Base-by-base conservation (phyloP, 2,888 invertebrate species). In the Cryptophagus acutangulus region DNA sequence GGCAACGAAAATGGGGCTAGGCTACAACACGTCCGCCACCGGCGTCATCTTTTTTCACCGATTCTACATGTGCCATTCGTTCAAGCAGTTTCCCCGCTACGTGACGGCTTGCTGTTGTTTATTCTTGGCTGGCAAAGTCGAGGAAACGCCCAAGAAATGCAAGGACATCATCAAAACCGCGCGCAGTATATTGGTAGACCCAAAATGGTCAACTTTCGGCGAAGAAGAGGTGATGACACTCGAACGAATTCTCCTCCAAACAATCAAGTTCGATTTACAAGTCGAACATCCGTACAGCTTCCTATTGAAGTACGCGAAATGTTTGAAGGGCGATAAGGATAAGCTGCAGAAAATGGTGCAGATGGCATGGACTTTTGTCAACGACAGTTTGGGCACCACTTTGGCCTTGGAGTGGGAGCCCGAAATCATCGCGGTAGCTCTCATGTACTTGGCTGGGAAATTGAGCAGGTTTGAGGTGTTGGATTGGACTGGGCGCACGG, bases 81-180 rank as follows among this genome's bases (percentile, higher is more conserved):
- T 99, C 67, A 84, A 85, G 67, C 88, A 89, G 54, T 99, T 96
- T 73, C 94, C 95, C 43, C 76, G 95, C 69, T 58, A 56, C 42
- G 96, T 96, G 30, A 95, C 94, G 6, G 96, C 95, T 6, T 91
- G 96, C 59, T 94, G 94, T 66, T 97, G 96, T 65, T 73, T 99
- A 41, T 93, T 99, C 67, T 73, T 99, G 57, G 97, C 99, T 51
- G 99, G 99, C 0, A 99, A 99, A 77, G 96, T 97, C 9, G 99
- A 99, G 70, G 99, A 99, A 73, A 99, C 97, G n/a, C 99, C 99
- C 38, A 99, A 99, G 70, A 99, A 99, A 73, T 95, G 95, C 69
- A 89, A 90, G 69, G 97, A 99, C 70, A 91, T 99, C 35, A 92
- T 97, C 39, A 87, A 87, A 72, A 87, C 84, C 40, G 93, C 94